Evolutionary conservation across 2,797 vertebrate genomes (phyloP).

Genomic region (Cyclura pinguis): DNA sequence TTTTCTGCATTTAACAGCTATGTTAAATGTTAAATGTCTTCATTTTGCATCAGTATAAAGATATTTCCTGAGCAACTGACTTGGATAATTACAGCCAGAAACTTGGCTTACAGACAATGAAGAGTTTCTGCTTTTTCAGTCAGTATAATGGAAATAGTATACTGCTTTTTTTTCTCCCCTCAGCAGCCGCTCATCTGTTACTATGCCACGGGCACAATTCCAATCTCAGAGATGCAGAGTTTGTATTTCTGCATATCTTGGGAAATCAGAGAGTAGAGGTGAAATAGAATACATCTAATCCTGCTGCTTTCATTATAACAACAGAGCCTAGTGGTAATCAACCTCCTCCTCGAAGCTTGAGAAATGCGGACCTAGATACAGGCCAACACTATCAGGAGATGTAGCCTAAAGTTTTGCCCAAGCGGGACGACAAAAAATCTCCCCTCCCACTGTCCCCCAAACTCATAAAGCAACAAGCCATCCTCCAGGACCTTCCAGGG

Average conservation of each 20-base stretch:
- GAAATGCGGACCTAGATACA: too few relatives aligned
- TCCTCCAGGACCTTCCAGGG: too few relatives aligned
- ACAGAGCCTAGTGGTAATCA: not conserved
- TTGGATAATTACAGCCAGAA: conserved; percentile 6
- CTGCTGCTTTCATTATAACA: not conserved
- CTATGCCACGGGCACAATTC: conserved; percentile 7
- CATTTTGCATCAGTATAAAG: not conserved
- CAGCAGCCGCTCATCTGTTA: conserved; percentile 5
- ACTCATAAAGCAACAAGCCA: too few relatives aligned
- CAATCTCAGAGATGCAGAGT: not conserved
- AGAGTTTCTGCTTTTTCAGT: conserved; percentile 17
- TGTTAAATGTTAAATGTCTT: not conserved
- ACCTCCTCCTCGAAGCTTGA: not conserved
- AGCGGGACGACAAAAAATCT: too few relatives aligned
- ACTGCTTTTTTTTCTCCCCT: too few relatives aligned
- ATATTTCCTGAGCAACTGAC: conserved; percentile 8
- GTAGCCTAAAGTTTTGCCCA: too few relatives aligned
- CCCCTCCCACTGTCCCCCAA: too few relatives aligned
- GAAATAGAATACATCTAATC: not conserved
- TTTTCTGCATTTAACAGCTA: too few relatives aligned
- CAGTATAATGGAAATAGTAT: not conserved
- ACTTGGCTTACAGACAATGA: not conserved
- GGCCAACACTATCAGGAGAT: too few relatives aligned
- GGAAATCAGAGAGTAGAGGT: conserved; percentile 18
- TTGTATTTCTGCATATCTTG: not conserved